Conservation (phyloP, 2,888 invertebrate species). For the Drosophila tanythrix region DNA sequence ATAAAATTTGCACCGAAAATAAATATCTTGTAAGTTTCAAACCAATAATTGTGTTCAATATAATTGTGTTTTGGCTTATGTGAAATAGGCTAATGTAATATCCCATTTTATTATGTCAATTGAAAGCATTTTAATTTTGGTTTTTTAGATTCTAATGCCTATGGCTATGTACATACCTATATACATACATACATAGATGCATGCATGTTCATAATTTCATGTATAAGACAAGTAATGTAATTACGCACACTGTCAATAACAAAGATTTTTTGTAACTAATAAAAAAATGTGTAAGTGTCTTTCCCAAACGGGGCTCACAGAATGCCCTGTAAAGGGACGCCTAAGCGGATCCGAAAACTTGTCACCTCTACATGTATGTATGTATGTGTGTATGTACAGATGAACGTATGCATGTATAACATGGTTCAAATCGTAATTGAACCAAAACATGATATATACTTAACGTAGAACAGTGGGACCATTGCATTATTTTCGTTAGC, state of each 20-base stretch:
- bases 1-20: slow-evolving; percentile 26
- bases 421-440: slow-evolving; percentile 18
- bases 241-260: not conserved
- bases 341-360: not conserved
- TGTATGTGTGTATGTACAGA: slow-evolving; percentile 10
- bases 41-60: not conserved
- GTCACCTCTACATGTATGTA: not conserved
- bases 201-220: slow-evolving; percentile 7
- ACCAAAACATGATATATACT: slow-evolving; percentile 13
- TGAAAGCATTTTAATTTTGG: not conserved
- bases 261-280: slow-evolving; percentile 1
- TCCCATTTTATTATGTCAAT: not conserved
- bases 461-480: slow-evolving; percentile 4
- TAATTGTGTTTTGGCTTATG: not conserved
- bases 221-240: slow-evolving; percentile 3
- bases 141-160: slow-evolving; percentile 1
- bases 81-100: not conserved
- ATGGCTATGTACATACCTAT: slow-evolving; percentile 18
- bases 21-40: slow-evolving; percentile 26
- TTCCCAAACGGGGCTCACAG: not conserved
- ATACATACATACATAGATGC: slow-evolving; percentile 15
- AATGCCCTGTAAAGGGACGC: not conserved
- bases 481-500: not conserved
- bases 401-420: slow-evolving; percentile 25
- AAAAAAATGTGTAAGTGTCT: not conserved